Percentiles rank a stretch among this genome's conserved stretches.
These are phyloP conservation scores for Australoheros facetus DNA, from an alignment of 2,797 vertebrate genomes.

Conservation along the genomic window DNA sequence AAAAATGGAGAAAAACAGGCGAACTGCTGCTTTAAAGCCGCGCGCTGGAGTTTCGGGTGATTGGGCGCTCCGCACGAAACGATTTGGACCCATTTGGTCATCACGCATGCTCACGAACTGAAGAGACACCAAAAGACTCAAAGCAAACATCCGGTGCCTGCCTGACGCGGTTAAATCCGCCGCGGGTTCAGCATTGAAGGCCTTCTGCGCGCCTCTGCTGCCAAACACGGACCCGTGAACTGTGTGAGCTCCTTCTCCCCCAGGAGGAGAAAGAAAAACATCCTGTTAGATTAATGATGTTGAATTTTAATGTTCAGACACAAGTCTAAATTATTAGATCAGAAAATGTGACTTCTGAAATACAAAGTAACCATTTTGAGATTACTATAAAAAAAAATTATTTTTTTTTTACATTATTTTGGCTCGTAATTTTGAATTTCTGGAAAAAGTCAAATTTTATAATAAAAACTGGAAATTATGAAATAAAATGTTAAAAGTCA, in stretches of 20 bases:
- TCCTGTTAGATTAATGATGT: fast-evolving
- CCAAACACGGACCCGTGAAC: neutral
- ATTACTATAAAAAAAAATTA: no score
- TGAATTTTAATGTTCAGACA: fast-evolving
- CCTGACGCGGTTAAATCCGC: no score
- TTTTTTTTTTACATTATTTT: no score
- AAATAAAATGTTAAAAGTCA: no score
- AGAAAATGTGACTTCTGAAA: neutral
- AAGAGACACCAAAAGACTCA: neutral
- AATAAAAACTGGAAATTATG: no score
- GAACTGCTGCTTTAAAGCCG: no score
- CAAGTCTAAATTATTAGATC: neutral
- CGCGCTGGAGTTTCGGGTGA: neutral
- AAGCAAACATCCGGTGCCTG: neutral
- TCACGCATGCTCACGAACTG: neutral
- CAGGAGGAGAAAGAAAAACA: neutral
- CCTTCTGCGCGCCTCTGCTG: neutral
- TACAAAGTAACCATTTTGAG: neutral
- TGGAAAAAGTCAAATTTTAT: no score
- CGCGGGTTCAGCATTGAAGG: neutral
- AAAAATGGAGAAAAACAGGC: neutral
- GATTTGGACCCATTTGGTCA: no score
- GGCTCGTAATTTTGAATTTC: no score
- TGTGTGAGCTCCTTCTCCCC: neutral
- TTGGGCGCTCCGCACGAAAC: neutral